Evolutionary conservation across 1,140 invertebrate species (phyloP), one percentile per base, ranked within the genome.

Genomic region (Sinonovacula constricta): DNA sequence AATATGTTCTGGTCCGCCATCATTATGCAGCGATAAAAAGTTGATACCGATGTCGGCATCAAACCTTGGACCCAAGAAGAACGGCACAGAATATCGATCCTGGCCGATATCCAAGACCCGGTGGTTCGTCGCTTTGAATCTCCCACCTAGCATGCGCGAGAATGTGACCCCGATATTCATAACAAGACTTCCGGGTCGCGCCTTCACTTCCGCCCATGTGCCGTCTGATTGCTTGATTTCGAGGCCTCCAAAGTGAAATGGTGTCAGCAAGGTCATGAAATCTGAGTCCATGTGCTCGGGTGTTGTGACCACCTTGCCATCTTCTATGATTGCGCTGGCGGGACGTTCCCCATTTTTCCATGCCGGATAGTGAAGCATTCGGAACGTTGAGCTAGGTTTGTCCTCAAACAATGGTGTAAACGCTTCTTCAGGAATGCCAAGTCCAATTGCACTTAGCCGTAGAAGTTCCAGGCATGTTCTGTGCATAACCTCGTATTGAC

Each of bases 111-210:
- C 84, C 28, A 87, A 59, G 10, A 87, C 86, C 12, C 86, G 70
- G 63, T 87, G 86, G 26, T 69, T 28, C 0, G 86, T 87, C 7
- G 86, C 86, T 62, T 85, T 86, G 30, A 86, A 81, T 22, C 74
- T 67, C 1, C 83, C 84, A 7, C 80, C 78, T 14, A 83, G 83
- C 79, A 86, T 86, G 10, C 79, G 69, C 1, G 85, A 80, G 54
- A 87, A 82, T 28, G 83, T 83, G 53, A 83, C 86, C 0, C 86
- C 86, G 24, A 87, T 86, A 57, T 87, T 87, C 84, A 87, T 85
- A 45, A 87, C 81, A 14, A 87, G 82, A 60, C 82, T 84, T 60
- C 76, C 78, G 3, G 86, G 86, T 15, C 84, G 69, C 10, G 77
- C 65, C 12, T 70, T 62, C 12, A 87, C 82, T 31, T 78, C 79